Conservation (phyloP, 1,140 invertebrate genomes). For the Drosophila tropicalis region DNA sequence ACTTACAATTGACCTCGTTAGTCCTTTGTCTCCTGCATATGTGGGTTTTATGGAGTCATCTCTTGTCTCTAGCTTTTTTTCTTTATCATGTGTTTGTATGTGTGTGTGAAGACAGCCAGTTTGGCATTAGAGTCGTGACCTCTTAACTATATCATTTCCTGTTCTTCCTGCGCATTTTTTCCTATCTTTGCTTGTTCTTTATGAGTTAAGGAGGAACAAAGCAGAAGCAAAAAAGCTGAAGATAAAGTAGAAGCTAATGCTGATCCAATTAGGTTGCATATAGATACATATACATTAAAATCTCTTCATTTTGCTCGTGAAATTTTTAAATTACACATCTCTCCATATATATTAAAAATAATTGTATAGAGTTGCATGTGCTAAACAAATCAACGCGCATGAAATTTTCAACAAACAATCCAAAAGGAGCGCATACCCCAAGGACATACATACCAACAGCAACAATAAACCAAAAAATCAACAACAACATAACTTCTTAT, state of each 20-base stretch:
- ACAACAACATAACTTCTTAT: slow-evolving; percentile 67
- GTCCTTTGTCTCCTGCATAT: slow-evolving; percentile 55
- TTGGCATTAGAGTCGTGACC: slow-evolving; percentile 66
- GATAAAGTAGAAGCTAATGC: slow-evolving; percentile 50
- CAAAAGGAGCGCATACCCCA: slow-evolving; percentile 26
- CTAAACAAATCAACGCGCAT: slow-evolving; percentile 70
- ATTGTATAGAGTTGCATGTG: slow-evolving; percentile 46
- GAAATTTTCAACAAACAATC: slow-evolving; percentile 56
- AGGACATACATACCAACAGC: slow-evolving; percentile 34
- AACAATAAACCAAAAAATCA: slow-evolving; percentile 28
- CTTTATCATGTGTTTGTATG: slow-evolving; percentile 3
- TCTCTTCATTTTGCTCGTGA: background rate
- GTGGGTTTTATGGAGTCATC: slow-evolving; percentile 42
- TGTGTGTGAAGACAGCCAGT: slow-evolving; percentile 46
- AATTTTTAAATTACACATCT: slow-evolving; percentile 59
- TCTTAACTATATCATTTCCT: slow-evolving; percentile 75
- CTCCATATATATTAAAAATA: slow-evolving; percentile 69
- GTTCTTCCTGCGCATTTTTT: slow-evolving; percentile 11
- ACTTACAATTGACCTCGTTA: slow-evolving; percentile 81
- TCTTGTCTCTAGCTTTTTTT: slow-evolving; percentile 16
- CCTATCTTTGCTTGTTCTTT: slow-evolving; percentile 20
- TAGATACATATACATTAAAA: slow-evolving; percentile 5
- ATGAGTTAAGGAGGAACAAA: slow-evolving; percentile 18
- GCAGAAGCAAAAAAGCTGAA: slow-evolving; percentile 14
- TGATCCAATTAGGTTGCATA: slow-evolving; percentile 62